Evolutionary conservation across 1,140 invertebrate genomes (phyloP).

Genomic region (Drosophila teissieri): DNA sequence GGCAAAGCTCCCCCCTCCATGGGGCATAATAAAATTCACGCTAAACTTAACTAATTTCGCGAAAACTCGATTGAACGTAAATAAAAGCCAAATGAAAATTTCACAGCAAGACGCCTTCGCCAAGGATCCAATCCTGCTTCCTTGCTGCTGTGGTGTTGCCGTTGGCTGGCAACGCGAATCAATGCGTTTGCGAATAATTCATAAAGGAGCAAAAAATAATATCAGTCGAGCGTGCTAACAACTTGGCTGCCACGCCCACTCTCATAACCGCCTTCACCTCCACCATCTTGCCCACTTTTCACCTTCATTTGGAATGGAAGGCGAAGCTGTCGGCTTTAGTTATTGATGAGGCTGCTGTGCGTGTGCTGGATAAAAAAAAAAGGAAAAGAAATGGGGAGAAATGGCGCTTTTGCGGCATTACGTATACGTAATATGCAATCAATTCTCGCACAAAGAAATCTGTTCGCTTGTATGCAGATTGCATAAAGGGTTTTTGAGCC

Average conservation of each 20-base stretch:
- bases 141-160: background rate
- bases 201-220: conserved; percentile 57
- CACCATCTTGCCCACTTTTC: background rate
- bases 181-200: conserved; percentile 58
- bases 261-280: background rate
- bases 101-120: conserved; percentile 39
- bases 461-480: conserved; percentile 34
- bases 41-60: conserved; percentile 68
- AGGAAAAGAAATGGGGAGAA: background rate
- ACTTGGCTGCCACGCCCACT: conserved; percentile 18
- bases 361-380: background rate
- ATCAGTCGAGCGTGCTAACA: conserved; percentile 58
- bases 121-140: too few relatives aligned
- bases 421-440: conserved; percentile 52
- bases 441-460: conserved; percentile 45
- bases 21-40: conserved; percentile 56
- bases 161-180: conserved; percentile 35
- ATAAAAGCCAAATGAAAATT: conserved; percentile 65
- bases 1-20: background rate
- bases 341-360: conserved; percentile 43
- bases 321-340: conserved; percentile 33
- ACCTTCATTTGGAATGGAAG: background rate
- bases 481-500: conserved; percentile 38
- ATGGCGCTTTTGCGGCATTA: conserved; percentile 37
- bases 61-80: conserved; percentile 65